Evolutionary conservation across 1,140 invertebrate genomes (phyloP).

Genomic region (Drosophila busckii): DNA sequence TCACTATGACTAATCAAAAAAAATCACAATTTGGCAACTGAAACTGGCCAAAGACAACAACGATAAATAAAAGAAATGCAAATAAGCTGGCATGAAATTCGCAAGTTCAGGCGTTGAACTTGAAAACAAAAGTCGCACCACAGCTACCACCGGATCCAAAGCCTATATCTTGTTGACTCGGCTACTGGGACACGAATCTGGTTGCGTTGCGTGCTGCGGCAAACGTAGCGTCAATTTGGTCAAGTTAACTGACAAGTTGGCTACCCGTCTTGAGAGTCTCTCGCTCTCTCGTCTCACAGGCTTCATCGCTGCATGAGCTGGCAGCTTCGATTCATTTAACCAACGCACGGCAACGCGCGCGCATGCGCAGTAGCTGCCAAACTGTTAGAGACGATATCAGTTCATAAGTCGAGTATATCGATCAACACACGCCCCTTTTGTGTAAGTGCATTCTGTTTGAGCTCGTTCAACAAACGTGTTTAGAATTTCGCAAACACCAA

Average conservation of each 20-base stretch:
- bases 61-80: slow-evolving; percentile 48
- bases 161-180: background rate
- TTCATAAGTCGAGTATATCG: background rate
- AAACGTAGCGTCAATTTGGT: slow-evolving; percentile 50
- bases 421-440: slow-evolving; percentile 18
- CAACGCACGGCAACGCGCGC: slow-evolving; percentile 58
- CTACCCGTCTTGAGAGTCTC: slow-evolving; percentile 60
- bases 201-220: slow-evolving; percentile 30
- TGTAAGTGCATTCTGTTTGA: slow-evolving; percentile 58
- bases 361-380: slow-evolving; percentile 47
- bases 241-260: slow-evolving; percentile 40
- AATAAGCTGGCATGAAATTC: slow-evolving; percentile 36
- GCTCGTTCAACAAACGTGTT: slow-evolving; percentile 51
- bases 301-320: slow-evolving; percentile 49
- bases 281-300: slow-evolving; percentile 37
- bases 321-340: slow-evolving; percentile 52
- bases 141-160: slow-evolving; percentile 4
- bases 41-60: slow-evolving; percentile 33
- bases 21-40: slow-evolving; percentile 5
- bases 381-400: too few species aligned
- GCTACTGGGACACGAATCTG: background rate
- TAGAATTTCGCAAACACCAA: slow-evolving; percentile 50
- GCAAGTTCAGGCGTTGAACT: slow-evolving; percentile 68
- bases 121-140: slow-evolving; percentile 43
- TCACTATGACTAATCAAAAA: slow-evolving; percentile 18